Percentiles rank a stretch among this genome's conserved stretches.
phyloP scores from a whole-genome alignment of 2,113 vertebrate species.

The Carassius auratus region DNA sequence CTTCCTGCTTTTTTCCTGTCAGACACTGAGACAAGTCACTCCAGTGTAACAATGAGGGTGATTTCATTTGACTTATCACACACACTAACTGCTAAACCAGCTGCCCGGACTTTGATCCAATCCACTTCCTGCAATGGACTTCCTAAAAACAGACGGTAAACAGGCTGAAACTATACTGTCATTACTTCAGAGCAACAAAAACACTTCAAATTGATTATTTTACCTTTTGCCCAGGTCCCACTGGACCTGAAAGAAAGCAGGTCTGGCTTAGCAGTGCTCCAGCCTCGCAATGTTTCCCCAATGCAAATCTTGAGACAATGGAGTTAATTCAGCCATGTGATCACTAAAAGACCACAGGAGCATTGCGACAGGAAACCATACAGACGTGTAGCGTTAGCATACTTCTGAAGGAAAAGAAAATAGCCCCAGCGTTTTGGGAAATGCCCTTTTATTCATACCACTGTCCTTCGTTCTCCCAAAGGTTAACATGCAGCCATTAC shows the following conservation, averaged over 20 bases:
- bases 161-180: constrained; percentile 70
- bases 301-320: constrained; percentile 29
- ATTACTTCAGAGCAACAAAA: constrained; percentile 49
- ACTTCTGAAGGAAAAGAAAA: constrained; percentile 13
- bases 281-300: constrained; percentile 10
- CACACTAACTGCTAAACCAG: constrained; percentile 80
- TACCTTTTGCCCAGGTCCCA: constrained; percentile 45
- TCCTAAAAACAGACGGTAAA: constrained; percentile 76
- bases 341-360: constrained; percentile 24
- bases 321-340: constrained; percentile 26
- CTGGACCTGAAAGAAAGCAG: constrained; percentile 10
- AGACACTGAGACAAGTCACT: constrained; percentile 78
- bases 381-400: background rate
- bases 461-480: constrained; percentile 43
- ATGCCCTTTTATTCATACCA: constrained; percentile 46
- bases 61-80: constrained; percentile 80
- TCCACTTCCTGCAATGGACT: constrained; percentile 78
- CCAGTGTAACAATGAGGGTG: constrained; percentile 80
- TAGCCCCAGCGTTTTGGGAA: constrained; percentile 27
- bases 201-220: constrained; percentile 52
- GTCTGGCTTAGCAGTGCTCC: background rate
- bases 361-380: constrained; percentile 40
- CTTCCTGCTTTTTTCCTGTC: constrained; percentile 80
- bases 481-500: constrained; percentile 46
- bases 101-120: constrained; percentile 81